phyloP scores from a whole-genome alignment of 2,797 vertebrate species.

The Bufotes viridis region DNA sequence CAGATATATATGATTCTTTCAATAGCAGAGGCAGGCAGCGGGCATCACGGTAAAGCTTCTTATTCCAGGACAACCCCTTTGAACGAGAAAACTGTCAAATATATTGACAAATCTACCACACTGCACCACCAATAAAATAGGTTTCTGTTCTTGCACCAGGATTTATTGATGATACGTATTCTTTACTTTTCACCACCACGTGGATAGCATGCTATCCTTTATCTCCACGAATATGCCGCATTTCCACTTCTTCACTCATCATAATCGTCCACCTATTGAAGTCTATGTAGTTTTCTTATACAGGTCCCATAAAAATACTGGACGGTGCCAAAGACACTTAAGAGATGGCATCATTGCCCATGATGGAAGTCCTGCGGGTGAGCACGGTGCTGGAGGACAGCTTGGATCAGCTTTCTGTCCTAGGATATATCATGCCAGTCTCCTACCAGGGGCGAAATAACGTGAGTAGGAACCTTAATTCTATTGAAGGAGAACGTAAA shows the following conservation, averaged over 20 bases:
- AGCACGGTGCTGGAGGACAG: constrained; percentile 77
- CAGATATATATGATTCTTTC: no score
- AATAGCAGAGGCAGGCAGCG: no score
- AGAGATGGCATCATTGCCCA: constrained; percentile 61
- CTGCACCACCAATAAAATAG: no score
- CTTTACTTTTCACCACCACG: neutral
- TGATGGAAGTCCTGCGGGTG: constrained; percentile 72
- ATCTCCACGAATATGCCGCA: neutral
- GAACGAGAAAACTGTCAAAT: no score
- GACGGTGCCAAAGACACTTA: neutral
- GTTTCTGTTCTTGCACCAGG: neutral
- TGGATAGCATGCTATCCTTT: neutral
- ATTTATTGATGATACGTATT: neutral
- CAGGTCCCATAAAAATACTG: neutral
- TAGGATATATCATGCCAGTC: constrained; percentile 74
- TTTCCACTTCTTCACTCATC: neutral
- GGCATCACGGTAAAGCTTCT: no score
- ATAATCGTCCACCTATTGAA: neutral
- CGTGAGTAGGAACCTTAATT: constrained; percentile 21
- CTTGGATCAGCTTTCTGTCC: constrained; percentile 77
- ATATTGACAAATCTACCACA: neutral
- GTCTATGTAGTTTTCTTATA: neutral
- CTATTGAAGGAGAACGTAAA: neutral
- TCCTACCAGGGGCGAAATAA: constrained; percentile 62
- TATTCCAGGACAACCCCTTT: no score